A percentile compares a stretch with the other conserved stretches of the same genome.
phyloP scores from a whole-genome alignment of 2,797 vertebrate genomes.

The Malacoctenus gilli region DNA sequence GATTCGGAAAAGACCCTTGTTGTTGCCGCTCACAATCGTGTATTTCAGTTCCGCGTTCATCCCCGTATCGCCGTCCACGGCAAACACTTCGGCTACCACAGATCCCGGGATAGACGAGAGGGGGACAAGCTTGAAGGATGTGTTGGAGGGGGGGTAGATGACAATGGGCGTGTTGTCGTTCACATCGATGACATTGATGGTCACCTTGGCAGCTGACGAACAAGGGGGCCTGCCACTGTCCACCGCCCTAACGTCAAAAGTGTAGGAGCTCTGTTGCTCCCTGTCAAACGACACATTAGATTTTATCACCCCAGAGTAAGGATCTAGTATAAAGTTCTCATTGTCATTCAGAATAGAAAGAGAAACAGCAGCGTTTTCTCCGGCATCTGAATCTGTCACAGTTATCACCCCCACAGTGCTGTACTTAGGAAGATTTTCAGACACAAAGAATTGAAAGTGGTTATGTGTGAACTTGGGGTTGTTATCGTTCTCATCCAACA shows the following conservation, averaged over 20 bases:
- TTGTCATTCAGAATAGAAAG: slow-evolving; percentile 97
- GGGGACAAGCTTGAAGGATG: slow-evolving; percentile 97
- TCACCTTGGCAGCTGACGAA: slow-evolving; percentile 97
- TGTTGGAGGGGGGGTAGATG: slow-evolving; percentile 95
- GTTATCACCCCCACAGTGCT: slow-evolving; percentile 99
- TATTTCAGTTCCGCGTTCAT: slow-evolving; percentile 99
- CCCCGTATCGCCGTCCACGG: slow-evolving; percentile 95
- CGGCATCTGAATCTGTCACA: slow-evolving; percentile 95
- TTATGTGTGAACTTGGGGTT: slow-evolving; percentile 99
- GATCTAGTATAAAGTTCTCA: slow-evolving; percentile 97
- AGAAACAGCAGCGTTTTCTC: slow-evolving; percentile 95
- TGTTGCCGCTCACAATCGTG: slow-evolving; percentile 95
- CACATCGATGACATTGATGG: slow-evolving; percentile 98
- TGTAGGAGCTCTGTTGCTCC: slow-evolving; percentile 98
- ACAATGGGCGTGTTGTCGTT: slow-evolving; percentile 97
- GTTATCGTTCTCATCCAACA: slow-evolving; percentile 98
- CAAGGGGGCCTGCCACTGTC: slow-evolving; percentile 93
- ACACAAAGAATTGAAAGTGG: slow-evolving; percentile 99
- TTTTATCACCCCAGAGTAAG: slow-evolving; percentile 96
- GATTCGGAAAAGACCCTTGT: slow-evolving; percentile 94
- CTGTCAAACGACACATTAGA: slow-evolving; percentile 98
- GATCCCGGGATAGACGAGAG: slow-evolving; percentile 97
- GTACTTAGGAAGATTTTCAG: slow-evolving; percentile 98
- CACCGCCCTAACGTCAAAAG: slow-evolving; percentile 95
- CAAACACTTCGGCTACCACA: slow-evolving; percentile 96